A percentile compares a stretch with the other conserved stretches of the same genome.
phyloP scores from a whole-genome alignment of 2,113 vertebrate genomes.

The Platichthys flesus region DNA sequence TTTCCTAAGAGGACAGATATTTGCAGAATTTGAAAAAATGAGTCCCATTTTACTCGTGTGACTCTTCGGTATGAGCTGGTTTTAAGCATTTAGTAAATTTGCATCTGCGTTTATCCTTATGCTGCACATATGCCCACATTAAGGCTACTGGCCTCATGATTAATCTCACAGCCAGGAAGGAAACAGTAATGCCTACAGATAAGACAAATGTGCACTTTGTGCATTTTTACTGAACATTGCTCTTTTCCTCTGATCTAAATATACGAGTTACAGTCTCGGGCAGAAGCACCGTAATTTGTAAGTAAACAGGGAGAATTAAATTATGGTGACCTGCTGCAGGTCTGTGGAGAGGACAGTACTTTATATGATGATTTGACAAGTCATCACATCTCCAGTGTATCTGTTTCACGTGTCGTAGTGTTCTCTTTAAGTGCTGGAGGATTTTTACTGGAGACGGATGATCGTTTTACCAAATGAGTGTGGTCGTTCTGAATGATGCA shows the following conservation, averaged over 20 bases:
- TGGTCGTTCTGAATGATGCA: neutral
- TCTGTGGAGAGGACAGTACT: too few relatives aligned
- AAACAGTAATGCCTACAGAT: constrained; percentile 9
- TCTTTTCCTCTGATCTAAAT: constrained; percentile 42
- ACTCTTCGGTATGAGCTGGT: neutral
- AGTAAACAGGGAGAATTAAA: neutral
- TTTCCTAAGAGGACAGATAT: too few relatives aligned
- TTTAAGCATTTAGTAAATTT: neutral
- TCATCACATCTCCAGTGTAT: neutral
- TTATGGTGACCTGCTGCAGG: neutral
- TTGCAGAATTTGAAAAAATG: too few relatives aligned
- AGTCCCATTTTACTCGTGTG: too few relatives aligned
- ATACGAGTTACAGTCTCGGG: neutral
- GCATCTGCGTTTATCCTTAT: neutral
- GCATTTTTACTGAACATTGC: constrained; percentile 37
- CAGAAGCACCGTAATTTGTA: neutral
- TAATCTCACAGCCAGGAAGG: constrained; percentile 34
- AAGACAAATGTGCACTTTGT: constrained; percentile 3
- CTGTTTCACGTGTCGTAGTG: neutral
- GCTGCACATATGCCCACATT: neutral
- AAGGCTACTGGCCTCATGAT: constrained; percentile 34
- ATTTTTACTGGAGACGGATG: neutral
- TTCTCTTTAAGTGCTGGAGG: neutral
- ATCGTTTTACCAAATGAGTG: neutral
- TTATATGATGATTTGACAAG: neutral